Base-by-base conservation (phyloP, 2,113 vertebrate species). In the Pandion haliaetus region DNA sequence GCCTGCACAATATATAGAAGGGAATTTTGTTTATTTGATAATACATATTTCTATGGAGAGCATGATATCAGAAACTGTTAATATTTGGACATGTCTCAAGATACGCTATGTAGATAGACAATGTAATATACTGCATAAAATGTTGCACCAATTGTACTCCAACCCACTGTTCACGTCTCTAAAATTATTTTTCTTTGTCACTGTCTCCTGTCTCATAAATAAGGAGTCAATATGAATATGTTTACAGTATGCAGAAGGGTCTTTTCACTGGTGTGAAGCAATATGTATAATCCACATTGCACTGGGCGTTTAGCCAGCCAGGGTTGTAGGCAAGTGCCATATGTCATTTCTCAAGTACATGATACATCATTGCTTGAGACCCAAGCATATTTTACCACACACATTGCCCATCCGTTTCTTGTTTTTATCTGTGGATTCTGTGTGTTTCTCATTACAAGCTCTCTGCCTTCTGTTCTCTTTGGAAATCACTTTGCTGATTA, bases 281-380 rank as follows among this genome's bases (percentile, higher is more conserved):
- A 85, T 94, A 87, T 31, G 82, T 85, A 19, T 40, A 93, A 95
- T 90, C 82, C 90, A 90, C 78, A 77, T 77, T 20, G 54, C 81
- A 52, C 86, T 62, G 79, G 87, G 95, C n/a, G 0, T 80, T 70
- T 45, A 89, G 86, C 96, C 95, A 97, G 78, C 78, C 78, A 44
- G 86, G 89, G 81, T 88, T 96, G 95, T 82, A 95, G 94, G 94
- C 92, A 96, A 95, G 80, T 92, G 94, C 96, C 95, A 57, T 97
- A 96, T 97, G 96, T 85, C 77, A 94, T 79, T 93, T 93, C 86
- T 95, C 73, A 96, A 95, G 93, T 42, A 69, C 65, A 42, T 36
- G 61, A 71, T 86, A 61, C 28, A 86, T 71, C 78, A 26, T n/a
- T 91, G 73, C 88, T 82, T 26, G 77, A 83, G 63, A 94, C 92